Conservation (phyloP, 2,888 invertebrate species). For the Aquatica leii region DNA sequence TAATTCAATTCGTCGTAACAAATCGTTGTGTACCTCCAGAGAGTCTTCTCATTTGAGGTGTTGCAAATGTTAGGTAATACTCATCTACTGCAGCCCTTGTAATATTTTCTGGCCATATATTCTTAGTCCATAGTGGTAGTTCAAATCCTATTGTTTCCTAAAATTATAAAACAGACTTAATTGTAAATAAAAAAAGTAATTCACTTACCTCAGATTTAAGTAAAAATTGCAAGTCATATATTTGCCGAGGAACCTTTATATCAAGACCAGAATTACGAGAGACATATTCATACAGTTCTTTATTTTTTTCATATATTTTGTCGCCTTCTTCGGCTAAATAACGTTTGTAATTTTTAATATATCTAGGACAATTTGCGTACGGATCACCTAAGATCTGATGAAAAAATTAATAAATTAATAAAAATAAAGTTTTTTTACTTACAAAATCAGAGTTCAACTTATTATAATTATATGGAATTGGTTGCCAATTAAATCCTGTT, state of each 20-base stretch:
- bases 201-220: conserved; percentile 22
- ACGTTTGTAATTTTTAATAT: conserved; percentile 39
- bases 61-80: conserved; percentile 16
- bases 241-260: neutral
- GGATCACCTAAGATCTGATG: conserved; percentile 47
- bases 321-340: conserved; percentile 27
- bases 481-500: conserved; percentile 51
- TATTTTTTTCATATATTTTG: conserved; percentile 31
- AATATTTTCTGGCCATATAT: conserved; percentile 28
- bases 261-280: conserved; percentile 17
- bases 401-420: neutral
- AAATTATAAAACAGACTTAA: neutral
- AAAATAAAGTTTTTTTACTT: conserved; percentile 35
- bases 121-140: conserved; percentile 18
- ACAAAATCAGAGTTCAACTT: conserved; percentile 45
- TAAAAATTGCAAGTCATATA: conserved; percentile 19
- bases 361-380: conserved; percentile 44
- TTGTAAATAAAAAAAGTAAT: neutral
- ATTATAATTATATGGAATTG: conserved; percentile 49
- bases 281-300: conserved; percentile 38
- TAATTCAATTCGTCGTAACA: no score
- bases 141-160: conserved; percentile 21
- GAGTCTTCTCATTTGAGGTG: conserved; percentile 16
- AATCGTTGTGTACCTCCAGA: conserved; percentile 33
- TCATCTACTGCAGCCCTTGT: conserved; percentile 19